Conservation (phyloP, 2,113 vertebrate species). For the Vicugna pacos region DNA sequence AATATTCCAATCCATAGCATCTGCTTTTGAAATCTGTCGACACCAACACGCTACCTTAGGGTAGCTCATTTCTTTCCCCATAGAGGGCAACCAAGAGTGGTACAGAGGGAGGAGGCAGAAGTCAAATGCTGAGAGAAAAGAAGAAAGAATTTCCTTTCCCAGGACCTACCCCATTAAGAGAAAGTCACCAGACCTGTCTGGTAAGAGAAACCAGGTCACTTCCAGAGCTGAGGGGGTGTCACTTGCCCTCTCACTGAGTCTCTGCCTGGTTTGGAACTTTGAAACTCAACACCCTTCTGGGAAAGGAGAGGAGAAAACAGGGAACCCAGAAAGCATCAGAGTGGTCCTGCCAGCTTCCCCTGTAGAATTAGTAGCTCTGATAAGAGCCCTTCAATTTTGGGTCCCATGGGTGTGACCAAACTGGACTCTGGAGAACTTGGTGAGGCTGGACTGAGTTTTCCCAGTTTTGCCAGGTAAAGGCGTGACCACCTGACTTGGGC, state of each 20-base stretch:
- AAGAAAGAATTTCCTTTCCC: slow-evolving; percentile 64
- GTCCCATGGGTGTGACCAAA: neutral
- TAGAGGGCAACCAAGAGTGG: neutral
- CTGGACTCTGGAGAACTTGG: neutral
- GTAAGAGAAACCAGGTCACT: slow-evolving; percentile 72
- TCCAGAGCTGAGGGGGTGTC: slow-evolving; percentile 32
- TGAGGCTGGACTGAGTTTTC: neutral
- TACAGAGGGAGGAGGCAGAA: neutral
- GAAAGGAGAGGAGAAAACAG: slow-evolving; percentile 6
- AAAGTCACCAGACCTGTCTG: slow-evolving; percentile 76
- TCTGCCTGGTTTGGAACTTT: slow-evolving; percentile 39
- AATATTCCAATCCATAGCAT: neutral
- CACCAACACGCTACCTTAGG: neutral
- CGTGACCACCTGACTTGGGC: neutral
- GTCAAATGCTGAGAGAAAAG: slow-evolving; percentile 21
- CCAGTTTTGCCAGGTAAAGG: neutral
- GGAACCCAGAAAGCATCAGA: neutral
- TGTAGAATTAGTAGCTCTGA: neutral
- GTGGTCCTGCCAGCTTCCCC: neutral
- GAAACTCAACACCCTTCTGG: slow-evolving; percentile 35
- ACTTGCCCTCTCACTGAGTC: neutral
- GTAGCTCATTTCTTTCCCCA: slow-evolving; percentile 13
- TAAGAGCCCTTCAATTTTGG: neutral
- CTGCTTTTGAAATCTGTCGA: slow-evolving; percentile 30
- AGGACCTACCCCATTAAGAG: slow-evolving; percentile 67